Evolutionary conservation across 1,140 invertebrate genomes (phyloP), one percentile per base, ranked within the genome.

Genomic region (Trichonephila inaurata): DNA sequence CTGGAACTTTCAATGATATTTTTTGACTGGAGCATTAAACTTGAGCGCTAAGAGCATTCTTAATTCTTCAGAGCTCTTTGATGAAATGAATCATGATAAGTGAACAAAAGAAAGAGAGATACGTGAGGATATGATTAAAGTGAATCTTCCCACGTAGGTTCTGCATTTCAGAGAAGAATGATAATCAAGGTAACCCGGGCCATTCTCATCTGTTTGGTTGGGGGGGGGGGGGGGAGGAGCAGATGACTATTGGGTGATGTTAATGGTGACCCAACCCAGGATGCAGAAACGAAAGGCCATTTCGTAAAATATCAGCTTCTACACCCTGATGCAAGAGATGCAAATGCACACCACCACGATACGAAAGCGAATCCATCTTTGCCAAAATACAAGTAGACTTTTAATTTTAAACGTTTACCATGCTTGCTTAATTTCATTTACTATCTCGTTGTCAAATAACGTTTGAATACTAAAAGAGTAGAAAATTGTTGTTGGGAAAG

Each of bases 191-290:
- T 77, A 24, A 77, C 69, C 69, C 69, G 69, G 10, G 69, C 69
- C 69, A 77, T 77, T 77, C 28, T 77, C 69, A 77, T 77, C 69
- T 77, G 24, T 77, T 77, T 40, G 24, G 82, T n/a, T 24, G 58
- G 44, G 21, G 51, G 58, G 82, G 82, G 82, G 58, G 82, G 82
- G 82, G 82, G 82, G 82, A 83, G 82, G 40, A 83, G 82, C 16
- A 24, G 82, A 24, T 61, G 86, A 88, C 64, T 88, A 19, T 88
- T 88, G 86, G 86, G 86, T 88, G 86, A 61, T 88, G 86, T 88
- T 66, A 66, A 64, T 24, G 86, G 62, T 88, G 86, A 88, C 86
- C 86, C 86, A 88, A 64, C 86, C 86, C 61, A 60, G 86, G 86
- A 61, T 88, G 86, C 61, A 88, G 86, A 24, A 66, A 58, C 82